Evolutionary conservation across 2,113 vertebrate species (phyloP).

Genomic region (Anguilla japonica): DNA sequence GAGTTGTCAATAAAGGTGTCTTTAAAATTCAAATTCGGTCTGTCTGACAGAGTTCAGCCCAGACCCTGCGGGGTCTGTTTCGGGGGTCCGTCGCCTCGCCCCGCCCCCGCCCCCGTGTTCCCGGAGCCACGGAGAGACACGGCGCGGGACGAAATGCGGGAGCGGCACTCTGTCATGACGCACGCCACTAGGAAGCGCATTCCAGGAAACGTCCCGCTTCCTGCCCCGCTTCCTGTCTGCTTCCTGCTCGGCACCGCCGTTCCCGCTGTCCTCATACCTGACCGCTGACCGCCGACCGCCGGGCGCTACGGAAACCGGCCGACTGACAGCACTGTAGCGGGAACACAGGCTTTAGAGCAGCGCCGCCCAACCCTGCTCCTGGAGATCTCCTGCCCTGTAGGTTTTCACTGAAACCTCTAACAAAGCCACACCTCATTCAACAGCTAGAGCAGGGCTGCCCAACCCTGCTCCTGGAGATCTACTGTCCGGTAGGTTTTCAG

Average conservation of each 20-base stretch:
- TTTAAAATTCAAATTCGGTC: too few species aligned
- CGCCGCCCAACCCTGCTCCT: background rate
- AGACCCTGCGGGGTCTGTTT: too few species aligned
- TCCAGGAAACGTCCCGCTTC: constrained; percentile 82
- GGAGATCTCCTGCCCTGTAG: too few species aligned
- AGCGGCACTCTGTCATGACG: constrained; percentile 67
- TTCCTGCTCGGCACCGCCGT: constrained; percentile 58
- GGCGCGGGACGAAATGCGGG: constrained; percentile 57
- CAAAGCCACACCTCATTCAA: too few species aligned
- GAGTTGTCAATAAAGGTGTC: too few species aligned
- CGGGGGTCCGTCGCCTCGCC: background rate
- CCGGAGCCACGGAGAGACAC: background rate
- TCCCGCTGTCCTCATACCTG: constrained; percentile 63
- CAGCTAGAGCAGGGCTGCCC: too few species aligned
- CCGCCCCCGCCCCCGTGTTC: too few species aligned
- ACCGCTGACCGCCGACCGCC: constrained; percentile 46
- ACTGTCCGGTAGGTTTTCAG: too few species aligned
- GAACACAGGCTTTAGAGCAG: background rate
- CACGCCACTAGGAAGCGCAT: constrained; percentile 66
- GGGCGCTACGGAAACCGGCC: background rate
- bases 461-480: too few species aligned
- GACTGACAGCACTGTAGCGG: background rate
- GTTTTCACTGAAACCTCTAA: too few species aligned
- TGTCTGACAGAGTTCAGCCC: too few species aligned
- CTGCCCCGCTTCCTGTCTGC: constrained; percentile 51